Conservation (phyloP, 2,888 invertebrate species). For the Brachypalpus laphriformis region DNA sequence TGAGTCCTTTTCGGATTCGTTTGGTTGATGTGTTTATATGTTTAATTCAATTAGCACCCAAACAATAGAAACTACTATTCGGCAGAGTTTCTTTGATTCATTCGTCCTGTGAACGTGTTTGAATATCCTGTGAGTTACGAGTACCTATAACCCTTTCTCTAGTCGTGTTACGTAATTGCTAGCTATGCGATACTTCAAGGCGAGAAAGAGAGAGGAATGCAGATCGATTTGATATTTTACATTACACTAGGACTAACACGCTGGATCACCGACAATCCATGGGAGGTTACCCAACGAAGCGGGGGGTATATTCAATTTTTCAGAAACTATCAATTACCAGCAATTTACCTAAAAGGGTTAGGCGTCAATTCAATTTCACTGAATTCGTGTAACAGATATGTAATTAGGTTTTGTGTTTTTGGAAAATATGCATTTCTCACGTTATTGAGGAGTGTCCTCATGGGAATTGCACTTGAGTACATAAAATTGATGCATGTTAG, state of each 20-base stretch:
- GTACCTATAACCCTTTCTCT: constrained; percentile 16
- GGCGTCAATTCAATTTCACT: constrained; percentile 56
- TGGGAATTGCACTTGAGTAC: constrained; percentile 7
- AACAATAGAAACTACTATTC: constrained; percentile 65
- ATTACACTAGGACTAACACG: constrained; percentile 24
- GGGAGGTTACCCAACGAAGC: constrained; percentile 35
- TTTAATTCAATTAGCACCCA: constrained; percentile 70
- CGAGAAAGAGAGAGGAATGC: not conserved
- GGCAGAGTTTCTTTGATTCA: constrained; percentile 59
- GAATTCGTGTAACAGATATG: constrained; percentile 49
- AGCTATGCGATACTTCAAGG: constrained; percentile 55
- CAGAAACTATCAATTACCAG: constrained; percentile 68
- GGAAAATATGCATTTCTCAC: constrained; percentile 44
- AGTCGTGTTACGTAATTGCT: constrained; percentile 45
- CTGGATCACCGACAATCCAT: constrained; percentile 11
- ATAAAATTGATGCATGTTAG: constrained; percentile 3
- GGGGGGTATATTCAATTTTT: constrained; percentile 33
- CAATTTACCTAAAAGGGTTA: constrained; percentile 69
- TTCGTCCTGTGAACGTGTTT: constrained; percentile 29
- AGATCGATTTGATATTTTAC: constrained; percentile 58
- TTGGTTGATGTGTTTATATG: constrained; percentile 64
- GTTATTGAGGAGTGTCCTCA: constrained; percentile 14
- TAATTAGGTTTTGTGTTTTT: constrained; percentile 25
- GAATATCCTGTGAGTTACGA: constrained; percentile 47
- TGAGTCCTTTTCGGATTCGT: constrained; percentile 29